Base-by-base conservation (phyloP, 2,797 vertebrate species). In the Lutjanus campechanus region DNA sequence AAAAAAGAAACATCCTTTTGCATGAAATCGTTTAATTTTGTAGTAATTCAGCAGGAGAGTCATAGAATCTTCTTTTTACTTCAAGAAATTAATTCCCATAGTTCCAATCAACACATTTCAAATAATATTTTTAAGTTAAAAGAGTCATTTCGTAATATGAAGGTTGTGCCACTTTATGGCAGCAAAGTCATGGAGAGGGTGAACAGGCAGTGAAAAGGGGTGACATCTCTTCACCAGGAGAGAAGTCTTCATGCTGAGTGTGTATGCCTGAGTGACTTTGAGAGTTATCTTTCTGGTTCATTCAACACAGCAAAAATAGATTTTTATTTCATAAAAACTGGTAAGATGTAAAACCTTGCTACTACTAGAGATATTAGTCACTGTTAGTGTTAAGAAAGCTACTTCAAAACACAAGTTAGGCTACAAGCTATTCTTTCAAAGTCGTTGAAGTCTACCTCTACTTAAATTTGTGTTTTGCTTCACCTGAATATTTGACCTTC, bases 1-100 rank as follows among this genome's bases (percentile, higher is more conserved):
- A 29, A 41, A 51, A 25, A 65, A 61, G 60, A 63, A 76, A 78
- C 75, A 81, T 70, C 64, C 76, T 19, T 66, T 20, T 84, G n/a
- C 66, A 85, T 88, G 62, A 77, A 84, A 81, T 68, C 20, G 9
- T 87, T 82, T 68, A 59, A 61, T 73, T 88, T 71, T n/a, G 56
- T 10, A 70, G 36, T 41, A 47, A 5, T 36, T 36, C 5, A 4
- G 2, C 29, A 36, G 29, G 29, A 54, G 2, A 43, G 29, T 73
- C 36, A 60, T 76, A 22, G 69, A 65, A 72, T 69, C 9, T 41
- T 13, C 11, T 51, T 58, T 72, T 81, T 46, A 47, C 19, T 20
- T 5, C 8, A 66, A 68, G 25, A 49, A 72, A 69, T 60, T 43
- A 1, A 43, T 73, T 76, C 11, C 11, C 20, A 49, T 79, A 50